Percentiles rank a stretch among this genome's conserved stretches.
phyloP scores from a whole-genome alignment of 1,140 invertebrate genomes.

The Bicyclus anynana region DNA sequence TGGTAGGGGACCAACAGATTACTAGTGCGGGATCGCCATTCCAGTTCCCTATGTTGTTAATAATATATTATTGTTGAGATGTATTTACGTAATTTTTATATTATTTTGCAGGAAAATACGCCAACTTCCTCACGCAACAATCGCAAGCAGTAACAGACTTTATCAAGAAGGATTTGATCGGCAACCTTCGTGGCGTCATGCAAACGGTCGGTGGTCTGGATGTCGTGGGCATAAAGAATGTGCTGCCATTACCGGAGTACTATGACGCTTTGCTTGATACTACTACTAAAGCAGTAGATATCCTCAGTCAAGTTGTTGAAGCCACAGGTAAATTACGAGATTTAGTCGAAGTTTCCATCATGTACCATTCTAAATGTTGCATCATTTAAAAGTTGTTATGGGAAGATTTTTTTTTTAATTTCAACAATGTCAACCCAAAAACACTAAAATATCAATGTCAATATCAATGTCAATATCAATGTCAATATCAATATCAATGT shows the following conservation, averaged over 20 bases:
- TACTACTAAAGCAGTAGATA: conserved; percentile 55
- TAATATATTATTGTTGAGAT: not conserved
- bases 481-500: no score
- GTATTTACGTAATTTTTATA: not conserved
- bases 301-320: conserved; percentile 70
- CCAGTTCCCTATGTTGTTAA: no score
- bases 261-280: conserved; percentile 52
- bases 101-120: conserved; percentile 63
- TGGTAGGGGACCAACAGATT: no score
- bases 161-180: conserved; percentile 76
- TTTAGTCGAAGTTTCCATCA: not conserved
- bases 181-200: conserved; percentile 49
- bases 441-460: no score
- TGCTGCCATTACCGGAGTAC: conserved; percentile 49
- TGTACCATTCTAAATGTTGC: no score
- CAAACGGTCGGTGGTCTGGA: conserved; percentile 40
- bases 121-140: conserved; percentile 69
- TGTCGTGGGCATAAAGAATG: conserved; percentile 23
- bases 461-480: no score
- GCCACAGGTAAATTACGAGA: conserved; percentile 57
- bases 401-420: no score
- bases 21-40: no score
- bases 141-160: conserved; percentile 75
- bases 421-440: no score
- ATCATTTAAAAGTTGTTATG: no score